A percentile compares a stretch with the other conserved stretches of the same genome.
Evolutionary conservation across 2,888 invertebrate species (phyloP).

Genomic region (Ellobium chinense): DNA sequence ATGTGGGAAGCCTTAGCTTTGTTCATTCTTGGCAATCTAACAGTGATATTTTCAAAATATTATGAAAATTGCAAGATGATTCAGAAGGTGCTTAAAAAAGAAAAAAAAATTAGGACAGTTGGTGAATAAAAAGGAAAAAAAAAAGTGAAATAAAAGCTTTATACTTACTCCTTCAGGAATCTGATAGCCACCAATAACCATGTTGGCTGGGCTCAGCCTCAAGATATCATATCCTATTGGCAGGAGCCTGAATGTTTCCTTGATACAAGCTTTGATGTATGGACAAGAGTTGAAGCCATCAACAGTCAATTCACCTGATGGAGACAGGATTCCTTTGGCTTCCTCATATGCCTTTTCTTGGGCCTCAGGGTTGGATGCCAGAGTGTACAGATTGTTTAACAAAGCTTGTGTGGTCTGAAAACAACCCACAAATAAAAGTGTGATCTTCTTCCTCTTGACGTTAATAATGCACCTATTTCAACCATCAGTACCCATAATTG

Average conservation of each 20-base stretch:
- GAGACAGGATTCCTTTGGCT: conserved; percentile 61
- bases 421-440: too few relatives aligned
- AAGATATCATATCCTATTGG: conserved; percentile 89
- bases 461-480: too few relatives aligned
- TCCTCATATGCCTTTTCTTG: conserved; percentile 87
- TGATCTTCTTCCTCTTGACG: too few relatives aligned
- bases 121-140: neutral
- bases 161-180: conserved; percentile 86
- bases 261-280: conserved; percentile 88
- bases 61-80: too few relatives aligned
- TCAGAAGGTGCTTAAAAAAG: too few relatives aligned
- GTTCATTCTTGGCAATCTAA: too few relatives aligned
- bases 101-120: too few relatives aligned
- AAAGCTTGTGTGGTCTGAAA: conserved; percentile 70
- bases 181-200: conserved; percentile 86
- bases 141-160: neutral
- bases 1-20: too few relatives aligned
- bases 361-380: conserved; percentile 85
- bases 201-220: conserved; percentile 85
- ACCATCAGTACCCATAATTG: too few relatives aligned
- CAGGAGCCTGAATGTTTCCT: conserved; percentile 87
- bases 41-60: too few relatives aligned
- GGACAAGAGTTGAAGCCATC: conserved; percentile 83
- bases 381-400: conserved; percentile 84
- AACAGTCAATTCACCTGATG: conserved; percentile 77